These are phyloP conservation scores for Cordylochernes scorpioides DNA, from an alignment of 2,888 invertebrate genomes.

Conservation along the genomic window DNA sequence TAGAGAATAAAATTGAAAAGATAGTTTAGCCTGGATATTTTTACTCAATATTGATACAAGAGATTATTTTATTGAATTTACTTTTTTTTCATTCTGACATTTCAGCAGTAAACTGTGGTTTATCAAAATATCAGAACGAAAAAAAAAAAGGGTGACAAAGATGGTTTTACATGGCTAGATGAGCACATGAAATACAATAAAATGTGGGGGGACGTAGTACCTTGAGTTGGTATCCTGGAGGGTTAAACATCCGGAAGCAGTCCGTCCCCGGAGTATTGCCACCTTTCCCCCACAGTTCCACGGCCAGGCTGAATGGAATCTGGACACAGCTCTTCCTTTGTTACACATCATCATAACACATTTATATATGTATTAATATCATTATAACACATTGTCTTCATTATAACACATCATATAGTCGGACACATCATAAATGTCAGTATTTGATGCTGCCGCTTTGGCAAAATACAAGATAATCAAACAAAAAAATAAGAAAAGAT, in stretches of 20 bases:
- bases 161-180: not conserved
- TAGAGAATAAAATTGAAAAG: too few species aligned
- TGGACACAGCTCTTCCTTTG: constrained; percentile 13
- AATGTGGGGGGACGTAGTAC: constrained; percentile 6
- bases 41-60: too few species aligned
- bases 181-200: not conserved
- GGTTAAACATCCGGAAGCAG: constrained; percentile 21
- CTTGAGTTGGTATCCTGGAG: constrained; percentile 16
- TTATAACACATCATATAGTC: not conserved
- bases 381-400: not conserved
- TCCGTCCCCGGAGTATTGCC: constrained; percentile 16
- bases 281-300: constrained; percentile 20
- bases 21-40: too few species aligned
- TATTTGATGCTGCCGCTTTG: too few species aligned
- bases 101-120: too few species aligned
- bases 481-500: too few species aligned
- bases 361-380: constrained; percentile 1
- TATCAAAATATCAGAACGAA: too few species aligned
- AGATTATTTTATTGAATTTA: too few species aligned
- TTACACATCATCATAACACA: not conserved
- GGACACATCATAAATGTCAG: too few species aligned
- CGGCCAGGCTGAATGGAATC: constrained; percentile 20
- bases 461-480: too few species aligned
- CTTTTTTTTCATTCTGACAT: too few species aligned
- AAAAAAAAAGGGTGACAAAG: not conserved